Evolutionary conservation across 2,888 invertebrate genomes (phyloP).

Genomic region (Eupsilia transversa): DNA sequence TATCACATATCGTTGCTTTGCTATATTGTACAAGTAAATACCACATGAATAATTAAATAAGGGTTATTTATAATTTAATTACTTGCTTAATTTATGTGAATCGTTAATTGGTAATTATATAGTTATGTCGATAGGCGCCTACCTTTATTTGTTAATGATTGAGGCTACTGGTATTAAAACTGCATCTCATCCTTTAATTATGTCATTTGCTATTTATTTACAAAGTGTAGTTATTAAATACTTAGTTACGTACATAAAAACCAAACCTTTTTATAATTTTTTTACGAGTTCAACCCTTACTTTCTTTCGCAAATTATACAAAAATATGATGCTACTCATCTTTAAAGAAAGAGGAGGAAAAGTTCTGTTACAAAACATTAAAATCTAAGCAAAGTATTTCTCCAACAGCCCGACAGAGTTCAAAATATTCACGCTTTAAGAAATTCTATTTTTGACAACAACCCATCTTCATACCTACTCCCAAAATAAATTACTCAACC

Average conservation of each 20-base stretch:
- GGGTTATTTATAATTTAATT: constrained; percentile 41
- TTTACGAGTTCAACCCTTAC: not conserved
- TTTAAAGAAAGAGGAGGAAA: not conserved
- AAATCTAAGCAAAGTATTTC: constrained; percentile 1
- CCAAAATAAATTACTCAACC: constrained; percentile 48
- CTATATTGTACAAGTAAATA: constrained; percentile 9
- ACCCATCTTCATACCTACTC: constrained; percentile 27
- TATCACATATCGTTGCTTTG: not conserved
- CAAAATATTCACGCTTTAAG: constrained; percentile 23
- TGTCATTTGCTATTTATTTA: constrained; percentile 1
- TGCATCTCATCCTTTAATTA: constrained; percentile 13
- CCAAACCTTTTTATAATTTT: not conserved
- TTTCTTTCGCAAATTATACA: not conserved
- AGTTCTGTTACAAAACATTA: not conserved
- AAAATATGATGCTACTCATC: not conserved
- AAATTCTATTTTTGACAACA: constrained; percentile 35
- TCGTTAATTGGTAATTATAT: constrained; percentile 33
- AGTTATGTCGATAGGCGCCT: constrained; percentile 12
- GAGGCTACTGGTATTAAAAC: constrained; percentile 23
- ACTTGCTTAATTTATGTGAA: constrained; percentile 31
- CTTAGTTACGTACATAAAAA: not conserved
- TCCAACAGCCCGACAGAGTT: not conserved
- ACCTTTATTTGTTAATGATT: constrained; percentile 42
- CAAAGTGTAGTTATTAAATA: not conserved
- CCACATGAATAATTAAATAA: constrained; percentile 38